Conservation (phyloP, 1,140 invertebrate genomes). For the Drosophila littoralis region DNA sequence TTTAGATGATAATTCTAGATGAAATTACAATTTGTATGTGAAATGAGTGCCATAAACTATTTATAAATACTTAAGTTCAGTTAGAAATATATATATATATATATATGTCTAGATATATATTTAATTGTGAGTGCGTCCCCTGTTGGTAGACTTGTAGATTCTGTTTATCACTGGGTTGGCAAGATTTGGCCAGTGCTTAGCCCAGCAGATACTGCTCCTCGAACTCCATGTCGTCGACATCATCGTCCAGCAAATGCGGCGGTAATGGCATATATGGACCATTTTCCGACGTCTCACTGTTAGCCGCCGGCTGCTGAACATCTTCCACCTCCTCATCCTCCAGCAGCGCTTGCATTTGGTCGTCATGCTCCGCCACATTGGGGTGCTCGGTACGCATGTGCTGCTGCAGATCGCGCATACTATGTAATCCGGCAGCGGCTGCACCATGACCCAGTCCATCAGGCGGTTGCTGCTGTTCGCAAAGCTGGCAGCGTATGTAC, state of each 20-base stretch:
- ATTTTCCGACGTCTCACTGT: constrained; percentile 20
- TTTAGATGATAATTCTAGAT: constrained; percentile 15
- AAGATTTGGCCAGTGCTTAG: constrained; percentile 28
- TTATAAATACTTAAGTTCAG: constrained; percentile 34
- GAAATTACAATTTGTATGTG: constrained; percentile 7
- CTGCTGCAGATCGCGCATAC: constrained; percentile 57
- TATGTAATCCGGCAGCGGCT: constrained; percentile 49
- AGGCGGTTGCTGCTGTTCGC: constrained; percentile 33
- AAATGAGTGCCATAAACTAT: constrained; percentile 15
- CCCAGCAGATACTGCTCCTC: constrained; percentile 72
- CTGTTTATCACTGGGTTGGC: constrained; percentile 27
- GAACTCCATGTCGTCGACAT: constrained; percentile 54
- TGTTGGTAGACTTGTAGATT: constrained; percentile 20
- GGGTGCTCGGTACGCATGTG: constrained; percentile 58
- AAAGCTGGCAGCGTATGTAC: constrained; percentile 68
- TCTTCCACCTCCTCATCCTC: constrained; percentile 41
- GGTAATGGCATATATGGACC: constrained; percentile 68
- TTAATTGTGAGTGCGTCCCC: constrained; percentile 18
- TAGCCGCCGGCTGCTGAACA: constrained; percentile 2
- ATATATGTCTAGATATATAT: neutral
- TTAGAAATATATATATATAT: neutral
- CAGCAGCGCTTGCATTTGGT: constrained; percentile 16
- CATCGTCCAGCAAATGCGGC: constrained; percentile 67
- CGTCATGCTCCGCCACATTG: constrained; percentile 25
- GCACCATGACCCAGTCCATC: constrained; percentile 4